Percentiles rank a stretch among this genome's conserved stretches.
These are phyloP conservation scores for Alsophila aescularia DNA, from an alignment of 2,888 invertebrate genomes.

Conservation along the genomic window DNA sequence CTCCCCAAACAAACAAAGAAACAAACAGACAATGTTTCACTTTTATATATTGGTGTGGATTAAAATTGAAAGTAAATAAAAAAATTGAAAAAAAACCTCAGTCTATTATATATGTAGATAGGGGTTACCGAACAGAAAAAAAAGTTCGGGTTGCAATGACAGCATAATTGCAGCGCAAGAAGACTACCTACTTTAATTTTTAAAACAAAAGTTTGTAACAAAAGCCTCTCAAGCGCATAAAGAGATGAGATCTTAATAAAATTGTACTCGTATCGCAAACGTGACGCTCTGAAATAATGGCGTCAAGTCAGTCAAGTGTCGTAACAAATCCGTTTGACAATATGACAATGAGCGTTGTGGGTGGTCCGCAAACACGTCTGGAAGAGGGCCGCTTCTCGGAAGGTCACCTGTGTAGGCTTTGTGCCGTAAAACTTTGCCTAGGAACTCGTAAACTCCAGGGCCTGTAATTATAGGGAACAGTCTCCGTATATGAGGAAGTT, in stretches of 20 bases:
- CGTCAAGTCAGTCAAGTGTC: constrained; percentile 57
- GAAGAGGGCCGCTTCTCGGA: constrained; percentile 69
- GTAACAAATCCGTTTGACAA: constrained; percentile 50
- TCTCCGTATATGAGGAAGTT: constrained; percentile 56
- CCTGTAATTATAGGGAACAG: constrained; percentile 63
- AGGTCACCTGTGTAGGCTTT: constrained; percentile 61
- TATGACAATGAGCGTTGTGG: constrained; percentile 68
- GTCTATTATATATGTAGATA: no score
- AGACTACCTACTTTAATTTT: background rate
- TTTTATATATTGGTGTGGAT: no score
- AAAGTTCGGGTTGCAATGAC: no score
- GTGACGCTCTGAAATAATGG: constrained; percentile 52
- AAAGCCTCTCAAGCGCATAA: constrained; percentile 42
- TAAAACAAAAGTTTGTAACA: constrained; percentile 37
- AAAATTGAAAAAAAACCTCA: no score
- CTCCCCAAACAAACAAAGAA: no score
- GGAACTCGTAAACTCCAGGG: constrained; percentile 63
- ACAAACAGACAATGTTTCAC: no score
- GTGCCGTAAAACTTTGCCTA: constrained; percentile 61
- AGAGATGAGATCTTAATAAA: constrained; percentile 51
- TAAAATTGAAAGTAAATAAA: no score
- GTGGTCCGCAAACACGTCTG: constrained; percentile 70
- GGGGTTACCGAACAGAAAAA: no score
- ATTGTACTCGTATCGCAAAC: constrained; percentile 52
- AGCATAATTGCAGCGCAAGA: background rate